phyloP scores from a whole-genome alignment of 2,113 vertebrate species.

The Setophaga kirtlandii region DNA sequence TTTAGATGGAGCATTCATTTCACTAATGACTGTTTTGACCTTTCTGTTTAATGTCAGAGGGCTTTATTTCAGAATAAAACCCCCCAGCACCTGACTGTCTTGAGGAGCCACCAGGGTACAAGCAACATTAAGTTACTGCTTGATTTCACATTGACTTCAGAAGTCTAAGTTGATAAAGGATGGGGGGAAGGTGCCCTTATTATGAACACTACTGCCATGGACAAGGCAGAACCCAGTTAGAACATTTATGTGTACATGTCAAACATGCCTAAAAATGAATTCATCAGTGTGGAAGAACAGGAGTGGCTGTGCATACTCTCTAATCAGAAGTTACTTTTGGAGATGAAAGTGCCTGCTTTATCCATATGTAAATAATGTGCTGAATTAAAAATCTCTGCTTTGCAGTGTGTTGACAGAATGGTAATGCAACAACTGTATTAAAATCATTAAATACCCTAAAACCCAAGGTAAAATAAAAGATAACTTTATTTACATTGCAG shows the following conservation, averaged over 20 bases:
- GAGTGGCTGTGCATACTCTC: neutral
- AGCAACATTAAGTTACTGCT: neutral
- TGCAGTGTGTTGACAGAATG: neutral
- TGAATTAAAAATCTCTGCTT: neutral
- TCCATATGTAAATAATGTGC: neutral
- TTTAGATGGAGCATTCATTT: slow-evolving; percentile 48
- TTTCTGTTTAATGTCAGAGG: slow-evolving; percentile 71
- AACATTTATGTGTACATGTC: neutral
- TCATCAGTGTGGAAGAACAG: neutral
- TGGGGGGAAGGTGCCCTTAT: neutral
- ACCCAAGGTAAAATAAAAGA: neutral
- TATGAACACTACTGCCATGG: neutral
- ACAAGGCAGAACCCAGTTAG: neutral
- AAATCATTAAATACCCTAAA: neutral
- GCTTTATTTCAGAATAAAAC: slow-evolving; percentile 19
- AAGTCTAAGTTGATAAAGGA: neutral
- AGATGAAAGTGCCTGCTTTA: neutral
- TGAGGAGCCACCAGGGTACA: neutral
- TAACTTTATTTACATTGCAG: neutral
- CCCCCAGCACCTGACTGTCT: neutral
- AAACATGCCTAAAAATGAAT: neutral
- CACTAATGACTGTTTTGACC: slow-evolving; percentile 44
- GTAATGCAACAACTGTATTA: neutral
- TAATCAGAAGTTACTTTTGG: neutral
- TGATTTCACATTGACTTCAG: neutral